These are phyloP conservation scores for Aspiorhynchus laticeps DNA, from an alignment of 2,113 vertebrate species.

Conservation along the genomic window DNA sequence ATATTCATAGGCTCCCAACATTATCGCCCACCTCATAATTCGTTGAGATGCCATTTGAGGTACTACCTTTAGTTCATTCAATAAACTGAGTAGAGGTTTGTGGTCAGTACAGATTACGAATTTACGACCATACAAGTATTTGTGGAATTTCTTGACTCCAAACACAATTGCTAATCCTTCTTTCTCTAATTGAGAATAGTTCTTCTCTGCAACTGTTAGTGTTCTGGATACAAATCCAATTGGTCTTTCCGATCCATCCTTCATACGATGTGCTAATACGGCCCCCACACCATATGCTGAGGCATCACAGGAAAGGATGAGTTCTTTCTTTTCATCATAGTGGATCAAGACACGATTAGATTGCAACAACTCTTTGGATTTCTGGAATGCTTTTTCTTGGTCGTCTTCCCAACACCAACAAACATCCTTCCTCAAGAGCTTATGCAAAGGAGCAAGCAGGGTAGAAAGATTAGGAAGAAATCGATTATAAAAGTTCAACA, in stretches of 20 bases:
- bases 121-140: too few relatives aligned
- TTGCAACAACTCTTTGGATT: conserved; percentile 28
- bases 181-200: too few relatives aligned
- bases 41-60: too few relatives aligned
- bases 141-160: too few relatives aligned
- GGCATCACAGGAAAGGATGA: conserved; percentile 22
- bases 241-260: neutral
- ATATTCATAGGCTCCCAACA: too few relatives aligned
- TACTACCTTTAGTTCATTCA: too few relatives aligned
- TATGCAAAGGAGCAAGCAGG: conserved; percentile 28
- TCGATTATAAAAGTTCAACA: conserved; percentile 38
- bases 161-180: too few relatives aligned
- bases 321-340: conserved; percentile 24
- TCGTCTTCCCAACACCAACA: conserved; percentile 17
- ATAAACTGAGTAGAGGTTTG: too few relatives aligned
- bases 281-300: conserved; percentile 39
- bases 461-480: conserved; percentile 40
- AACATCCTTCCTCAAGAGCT: conserved; percentile 32
- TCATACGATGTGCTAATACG: conserved; percentile 34
- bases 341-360: conserved; percentile 14
- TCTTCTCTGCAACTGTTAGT: too few relatives aligned
- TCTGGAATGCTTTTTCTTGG: conserved; percentile 49
- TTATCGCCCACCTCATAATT: too few relatives aligned
- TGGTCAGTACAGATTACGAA: too few relatives aligned
- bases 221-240: too few relatives aligned